Evolutionary conservation across 1,140 invertebrate species (phyloP), one percentile per base, ranked within the genome.

Genomic region (Dryas iulia): DNA sequence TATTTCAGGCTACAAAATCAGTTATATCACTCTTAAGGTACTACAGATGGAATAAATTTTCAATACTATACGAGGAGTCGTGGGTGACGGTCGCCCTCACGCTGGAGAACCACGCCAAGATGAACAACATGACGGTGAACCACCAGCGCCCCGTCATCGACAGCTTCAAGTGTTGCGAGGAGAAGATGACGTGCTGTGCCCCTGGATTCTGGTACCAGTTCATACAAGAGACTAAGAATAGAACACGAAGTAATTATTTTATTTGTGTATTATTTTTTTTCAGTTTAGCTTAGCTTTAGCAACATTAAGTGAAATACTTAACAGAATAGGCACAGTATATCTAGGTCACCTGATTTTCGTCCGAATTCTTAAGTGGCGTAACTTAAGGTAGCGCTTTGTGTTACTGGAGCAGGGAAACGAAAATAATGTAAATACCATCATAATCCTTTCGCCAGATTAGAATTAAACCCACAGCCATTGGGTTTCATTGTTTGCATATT

Each of bases 31-130:
- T 99, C 54, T 90, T 99, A 63, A 93, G 95, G 35, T 96, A 98
- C 90, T 98, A 97, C 90, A 95, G 96, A 74, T 99, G 98, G 98
- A 95, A 95, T 66, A 98, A 98, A 85, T 99, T 99, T 91, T 96
- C 97, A 14, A 96, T 99, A 54, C 93, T 99, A n/a, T 96, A 96
- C 65, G 97, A 99, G 81, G 94, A 95, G 59, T 91, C 94, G 0
- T 97, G 95, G 95, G 93, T 93, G 68, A 96, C 95, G 0, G 97
- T 98, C 3, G 97, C 96, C 0, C 91, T 94, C 59, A 95, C 95
- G 10, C 90, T 98, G 53, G 93, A 94, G 81, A 93, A 95, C 61
- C 94, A 96, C 81, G 96, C 97, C 0, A 86, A 92, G 66, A 89
- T 93, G 67, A 92, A 95, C 73, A 97, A 97, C 82, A 95, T 98